Conservation (phyloP, 2,113 vertebrate genomes). For the Ceuthmochares aereus region DNA sequence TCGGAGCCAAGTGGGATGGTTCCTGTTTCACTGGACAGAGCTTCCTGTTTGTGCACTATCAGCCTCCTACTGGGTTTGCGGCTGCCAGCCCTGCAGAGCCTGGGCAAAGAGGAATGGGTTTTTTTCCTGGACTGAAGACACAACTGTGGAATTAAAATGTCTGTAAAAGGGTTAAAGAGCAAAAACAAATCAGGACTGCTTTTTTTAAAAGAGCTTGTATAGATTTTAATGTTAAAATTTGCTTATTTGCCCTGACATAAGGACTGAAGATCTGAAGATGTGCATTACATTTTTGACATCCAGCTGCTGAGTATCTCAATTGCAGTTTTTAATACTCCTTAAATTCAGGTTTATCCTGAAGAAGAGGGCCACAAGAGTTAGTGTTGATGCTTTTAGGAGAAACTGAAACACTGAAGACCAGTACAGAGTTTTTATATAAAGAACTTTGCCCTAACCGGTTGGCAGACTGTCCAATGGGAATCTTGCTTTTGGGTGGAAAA, state of each 20-base stretch:
- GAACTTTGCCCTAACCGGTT: background rate
- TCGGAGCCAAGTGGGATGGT: background rate
- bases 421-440: background rate
- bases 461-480: accelerated
- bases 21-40: background rate
- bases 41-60: slow-evolving; percentile 33
- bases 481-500: background rate
- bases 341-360: background rate
- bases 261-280: background rate
- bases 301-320: background rate
- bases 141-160: background rate
- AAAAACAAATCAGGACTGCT: background rate
- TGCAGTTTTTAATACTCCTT: background rate
- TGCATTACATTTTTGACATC: background rate
- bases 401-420: background rate
- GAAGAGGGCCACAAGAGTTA: background rate
- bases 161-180: background rate
- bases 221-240: background rate
- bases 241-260: background rate
- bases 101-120: background rate
- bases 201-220: background rate
- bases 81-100: background rate
- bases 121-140: background rate
- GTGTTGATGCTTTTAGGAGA: background rate
- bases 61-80: background rate